Conservation (phyloP, 2,888 invertebrate species). For the Cataglyphis livida region DNA sequence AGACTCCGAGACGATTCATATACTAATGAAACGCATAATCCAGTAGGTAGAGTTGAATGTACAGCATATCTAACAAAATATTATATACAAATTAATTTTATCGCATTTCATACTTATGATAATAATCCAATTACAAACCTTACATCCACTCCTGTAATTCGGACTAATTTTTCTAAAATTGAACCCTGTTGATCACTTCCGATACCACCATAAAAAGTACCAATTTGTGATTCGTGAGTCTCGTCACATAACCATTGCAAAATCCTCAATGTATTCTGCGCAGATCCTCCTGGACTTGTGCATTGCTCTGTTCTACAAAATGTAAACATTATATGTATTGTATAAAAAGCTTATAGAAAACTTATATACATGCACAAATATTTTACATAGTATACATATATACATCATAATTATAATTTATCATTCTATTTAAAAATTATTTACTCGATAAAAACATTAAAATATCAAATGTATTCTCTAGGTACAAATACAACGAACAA, state of each 20-base stretch:
- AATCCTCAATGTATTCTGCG: constrained; percentile 81
- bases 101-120: neutral
- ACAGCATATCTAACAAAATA: constrained; percentile 79
- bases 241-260: constrained; percentile 81
- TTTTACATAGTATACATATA: neutral
- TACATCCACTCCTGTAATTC: constrained; percentile 80
- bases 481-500: neutral
- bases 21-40: constrained; percentile 82
- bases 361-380: neutral
- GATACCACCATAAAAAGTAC: constrained; percentile 80
- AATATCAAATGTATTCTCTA: neutral
- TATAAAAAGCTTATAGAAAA: constrained; percentile 6
- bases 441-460: neutral
- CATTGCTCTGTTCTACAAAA: constrained; percentile 73
- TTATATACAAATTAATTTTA: neutral
- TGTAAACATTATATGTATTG: neutral
- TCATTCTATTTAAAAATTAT: neutral
- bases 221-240: constrained; percentile 66
- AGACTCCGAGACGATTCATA: constrained; percentile 81
- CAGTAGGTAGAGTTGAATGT: constrained; percentile 81
- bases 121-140: constrained; percentile 72
- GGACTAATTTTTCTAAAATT: constrained; percentile 79
- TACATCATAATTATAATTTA: neutral
- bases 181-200: constrained; percentile 83
- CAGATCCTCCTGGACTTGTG: constrained; percentile 80